Conservation (phyloP, 2,797 vertebrate species). For the Linurgus olivaceus region DNA sequence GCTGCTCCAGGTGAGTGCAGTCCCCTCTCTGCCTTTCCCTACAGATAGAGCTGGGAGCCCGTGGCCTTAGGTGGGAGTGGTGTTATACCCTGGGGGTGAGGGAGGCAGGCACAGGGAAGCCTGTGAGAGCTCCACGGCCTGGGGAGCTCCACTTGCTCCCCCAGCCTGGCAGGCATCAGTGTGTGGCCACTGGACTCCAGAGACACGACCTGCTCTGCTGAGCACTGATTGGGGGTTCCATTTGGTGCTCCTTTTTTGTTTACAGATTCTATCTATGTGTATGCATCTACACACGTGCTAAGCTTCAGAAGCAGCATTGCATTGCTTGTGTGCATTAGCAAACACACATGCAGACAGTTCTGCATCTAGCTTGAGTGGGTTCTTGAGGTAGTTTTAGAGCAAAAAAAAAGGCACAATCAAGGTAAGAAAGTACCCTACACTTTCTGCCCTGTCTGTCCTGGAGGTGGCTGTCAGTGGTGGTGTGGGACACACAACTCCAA, state of each 20-base stretch:
- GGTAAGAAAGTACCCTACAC: neutral
- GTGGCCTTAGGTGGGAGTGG: rapidly evolving
- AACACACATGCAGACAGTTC: neutral
- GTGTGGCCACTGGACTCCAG: neutral
- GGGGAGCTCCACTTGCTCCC: neutral
- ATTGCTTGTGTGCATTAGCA: neutral
- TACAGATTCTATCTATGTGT: neutral
- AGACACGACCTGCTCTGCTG: neutral
- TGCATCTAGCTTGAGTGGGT: neutral
- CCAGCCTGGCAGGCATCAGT: rapidly evolving
- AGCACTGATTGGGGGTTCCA: neutral
- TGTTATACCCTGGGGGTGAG: neutral
- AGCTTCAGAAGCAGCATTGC: neutral
- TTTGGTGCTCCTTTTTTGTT: neutral
- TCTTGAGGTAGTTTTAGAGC: neutral
- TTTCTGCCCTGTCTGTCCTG: neutral
- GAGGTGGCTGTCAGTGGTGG: rapidly evolving
- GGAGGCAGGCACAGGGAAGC: neutral
- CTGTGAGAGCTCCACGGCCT: neutral
- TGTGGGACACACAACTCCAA: neutral
- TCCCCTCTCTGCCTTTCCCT: neutral
- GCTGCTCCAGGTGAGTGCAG: neutral
- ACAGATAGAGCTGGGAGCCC: neutral
- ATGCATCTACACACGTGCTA: neutral
- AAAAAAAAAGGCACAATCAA: neutral